phyloP scores from a whole-genome alignment of 1,140 invertebrate species.

The Temnothorax longispinosus region DNA sequence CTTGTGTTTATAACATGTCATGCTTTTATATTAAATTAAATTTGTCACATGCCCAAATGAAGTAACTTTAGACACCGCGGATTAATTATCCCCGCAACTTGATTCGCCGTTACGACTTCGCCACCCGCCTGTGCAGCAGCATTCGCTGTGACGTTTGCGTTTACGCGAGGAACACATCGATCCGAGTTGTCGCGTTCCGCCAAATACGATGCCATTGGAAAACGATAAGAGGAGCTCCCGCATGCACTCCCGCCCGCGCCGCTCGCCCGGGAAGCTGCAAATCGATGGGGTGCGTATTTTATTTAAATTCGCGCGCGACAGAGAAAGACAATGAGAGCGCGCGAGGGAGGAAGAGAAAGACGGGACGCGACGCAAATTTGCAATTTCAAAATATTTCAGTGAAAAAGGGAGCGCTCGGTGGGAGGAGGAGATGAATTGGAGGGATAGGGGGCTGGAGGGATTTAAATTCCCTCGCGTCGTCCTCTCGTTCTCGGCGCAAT shows the following conservation, averaged over 20 bases:
- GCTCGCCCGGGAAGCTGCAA: conserved; percentile 32
- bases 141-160: conserved; percentile 33
- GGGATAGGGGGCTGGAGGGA: not conserved
- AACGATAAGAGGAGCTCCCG: conserved; percentile 49
- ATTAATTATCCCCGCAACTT: not conserved
- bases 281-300: conserved; percentile 62
- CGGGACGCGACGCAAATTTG: conserved; percentile 44
- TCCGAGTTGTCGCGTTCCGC: conserved; percentile 39
- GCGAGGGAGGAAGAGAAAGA: conserved; percentile 6
- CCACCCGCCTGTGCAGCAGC: not conserved
- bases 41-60: not conserved
- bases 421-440: not conserved
- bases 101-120: not conserved
- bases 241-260: not conserved
- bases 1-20: not conserved
- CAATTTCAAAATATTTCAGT: conserved; percentile 59
- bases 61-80: not conserved
- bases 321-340: not conserved
- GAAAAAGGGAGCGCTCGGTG: conserved; percentile 29
- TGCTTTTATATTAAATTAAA: not conserved
- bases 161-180: conserved; percentile 50
- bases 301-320: conserved; percentile 46
- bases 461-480: conserved; percentile 56
- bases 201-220: conserved; percentile 60
- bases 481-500: conserved; percentile 60